Percentiles rank a stretch among this genome's conserved stretches.
Conservation (phyloP, 2,888 invertebrate genomes). For the Folsomia manolachei region DNA sequence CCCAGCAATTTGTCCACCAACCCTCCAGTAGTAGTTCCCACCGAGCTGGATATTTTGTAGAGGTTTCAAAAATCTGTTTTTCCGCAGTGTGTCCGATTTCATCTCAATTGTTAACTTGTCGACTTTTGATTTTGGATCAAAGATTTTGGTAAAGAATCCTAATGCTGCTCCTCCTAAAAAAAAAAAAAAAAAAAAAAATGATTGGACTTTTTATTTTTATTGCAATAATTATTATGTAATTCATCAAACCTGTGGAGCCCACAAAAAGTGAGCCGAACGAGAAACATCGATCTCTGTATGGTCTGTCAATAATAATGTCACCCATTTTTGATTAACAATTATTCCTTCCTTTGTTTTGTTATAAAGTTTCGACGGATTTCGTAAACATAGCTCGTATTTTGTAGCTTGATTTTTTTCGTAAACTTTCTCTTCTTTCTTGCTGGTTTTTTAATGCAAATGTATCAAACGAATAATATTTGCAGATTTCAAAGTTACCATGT, state of each 20-base stretch:
- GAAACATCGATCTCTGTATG: conserved; percentile 12
- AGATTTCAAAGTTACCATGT: no score
- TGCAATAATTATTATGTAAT: background rate
- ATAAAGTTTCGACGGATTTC: no score
- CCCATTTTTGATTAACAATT: no score
- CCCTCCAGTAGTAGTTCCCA: conserved; percentile 9
- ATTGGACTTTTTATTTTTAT: background rate
- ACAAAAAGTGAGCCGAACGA: conserved; percentile 23
- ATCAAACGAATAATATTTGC: no score
- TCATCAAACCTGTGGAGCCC: conserved; percentile 22
- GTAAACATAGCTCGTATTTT: no score
- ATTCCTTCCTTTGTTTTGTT: no score
- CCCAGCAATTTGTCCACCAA: conserved; percentile 27
- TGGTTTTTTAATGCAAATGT: no score
- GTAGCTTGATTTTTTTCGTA: no score
- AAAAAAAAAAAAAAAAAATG: background rate
- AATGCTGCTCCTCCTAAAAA: conserved; percentile 1
- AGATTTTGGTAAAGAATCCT: conserved; percentile 8
- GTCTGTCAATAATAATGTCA: background rate
- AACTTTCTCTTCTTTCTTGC: no score
- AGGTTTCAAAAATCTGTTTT: background rate
- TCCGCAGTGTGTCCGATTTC: background rate
- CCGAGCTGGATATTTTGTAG: conserved; percentile 3
- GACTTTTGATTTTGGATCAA: background rate
- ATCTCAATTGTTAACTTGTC: conserved; percentile 11